A percentile compares a stretch with the other conserved stretches of the same genome.
These are phyloP conservation scores for Colinus virginianus DNA, from an alignment of 2,113 vertebrate species.

Conservation along the genomic window DNA sequence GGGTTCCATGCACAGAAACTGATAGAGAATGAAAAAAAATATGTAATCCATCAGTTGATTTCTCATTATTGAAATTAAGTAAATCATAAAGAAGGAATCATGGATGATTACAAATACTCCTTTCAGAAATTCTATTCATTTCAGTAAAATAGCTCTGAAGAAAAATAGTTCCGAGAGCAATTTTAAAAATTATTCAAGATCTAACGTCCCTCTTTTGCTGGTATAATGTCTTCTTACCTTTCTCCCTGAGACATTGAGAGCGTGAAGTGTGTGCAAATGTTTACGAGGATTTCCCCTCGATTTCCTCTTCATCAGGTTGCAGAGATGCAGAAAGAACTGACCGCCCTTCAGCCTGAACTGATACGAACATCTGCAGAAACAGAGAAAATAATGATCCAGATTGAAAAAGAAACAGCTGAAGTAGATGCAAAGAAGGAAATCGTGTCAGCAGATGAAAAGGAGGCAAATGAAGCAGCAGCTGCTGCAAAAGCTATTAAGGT, in stretches of 20 bases:
- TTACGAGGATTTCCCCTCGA: neutral
- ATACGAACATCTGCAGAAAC: slow-evolving; percentile 90
- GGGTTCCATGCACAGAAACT: neutral
- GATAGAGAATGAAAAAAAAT: neutral
- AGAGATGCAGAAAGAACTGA: slow-evolving; percentile 90
- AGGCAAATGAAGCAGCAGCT: slow-evolving; percentile 89
- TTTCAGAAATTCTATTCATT: neutral
- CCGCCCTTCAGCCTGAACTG: slow-evolving; percentile 90
- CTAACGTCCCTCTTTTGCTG: neutral
- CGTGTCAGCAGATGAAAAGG: slow-evolving; percentile 89
- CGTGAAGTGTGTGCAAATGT: neutral
- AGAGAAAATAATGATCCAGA: slow-evolving; percentile 89
- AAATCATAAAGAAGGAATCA: neutral
- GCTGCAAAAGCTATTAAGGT: slow-evolving; percentile 90
- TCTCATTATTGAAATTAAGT: neutral
- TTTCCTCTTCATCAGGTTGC: slow-evolving; percentile 79
- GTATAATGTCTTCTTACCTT: neutral
- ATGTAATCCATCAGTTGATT: neutral
- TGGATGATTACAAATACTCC: neutral
- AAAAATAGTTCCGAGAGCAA: neutral
- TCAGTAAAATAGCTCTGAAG: neutral
- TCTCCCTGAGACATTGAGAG: neutral
- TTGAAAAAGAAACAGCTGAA: slow-evolving; percentile 87
- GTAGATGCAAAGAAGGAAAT: slow-evolving; percentile 92
- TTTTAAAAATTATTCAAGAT: neutral